Base-by-base conservation (phyloP, 1,140 invertebrate genomes). In the Aphelinus atriplicis region DNA sequence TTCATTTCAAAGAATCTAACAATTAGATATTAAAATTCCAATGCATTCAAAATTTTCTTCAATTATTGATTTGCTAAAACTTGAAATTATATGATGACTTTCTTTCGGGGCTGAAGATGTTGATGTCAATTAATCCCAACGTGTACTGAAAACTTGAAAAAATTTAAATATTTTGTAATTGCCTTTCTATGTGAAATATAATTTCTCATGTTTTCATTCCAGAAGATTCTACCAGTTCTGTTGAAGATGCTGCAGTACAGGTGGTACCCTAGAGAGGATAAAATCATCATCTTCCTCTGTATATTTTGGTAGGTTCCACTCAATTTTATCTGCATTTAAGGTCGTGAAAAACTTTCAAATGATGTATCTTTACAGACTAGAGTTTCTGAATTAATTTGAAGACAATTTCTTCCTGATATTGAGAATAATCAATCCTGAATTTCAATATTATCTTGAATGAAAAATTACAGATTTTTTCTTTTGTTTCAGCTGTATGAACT, bases 21-120 rank as follows among this genome's bases (percentile, higher is more conserved):
- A 26, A 26, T 26, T 26, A 26, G 26, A 26, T 26, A 26, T 26
- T 26, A 26, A 26, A 26, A 26, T 26, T 26, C 26, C 26, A 26
- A 26, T 26, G 26, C 26, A 26, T 26, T 26, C 26, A 26, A 26
- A 26, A 26, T 26, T 63, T 47, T 45, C 43, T 7, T 63, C 9
- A 61, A 3, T 5, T 53, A 60, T 48, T 60, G 53, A 66, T 58
- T 66, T 70, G 64, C 75, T 73, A 53, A 55, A 75, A 73, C 51
- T 71, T 53, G 26, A 50, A 53, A 47, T 76, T 51, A 55, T 71
- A 81, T 83, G 82, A 83, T 82, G 81, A 80, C 57, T 66, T 63
- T 70, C 80, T 82, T 83, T 81, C 80, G 81, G 80, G 80, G 10
- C 82, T 82, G 81, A 83, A 43, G 43, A 68, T 63, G 45, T 73